Conservation (phyloP, 35 echinoderm and acorn worm genomes). For the Ophiothrix spiculata region DNA sequence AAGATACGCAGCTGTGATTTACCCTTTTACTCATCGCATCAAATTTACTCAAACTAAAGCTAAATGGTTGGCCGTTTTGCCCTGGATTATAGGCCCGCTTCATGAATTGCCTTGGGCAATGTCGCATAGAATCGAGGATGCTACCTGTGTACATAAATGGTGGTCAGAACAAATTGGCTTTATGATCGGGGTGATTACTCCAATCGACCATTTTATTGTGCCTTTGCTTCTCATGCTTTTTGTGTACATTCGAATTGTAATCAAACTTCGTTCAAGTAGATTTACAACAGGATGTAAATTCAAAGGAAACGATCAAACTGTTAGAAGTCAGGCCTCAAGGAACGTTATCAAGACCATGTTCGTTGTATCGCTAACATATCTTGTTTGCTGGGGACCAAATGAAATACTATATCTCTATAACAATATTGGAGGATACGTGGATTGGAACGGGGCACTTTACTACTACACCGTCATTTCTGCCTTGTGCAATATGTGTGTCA, state of each 20-base stretch:
- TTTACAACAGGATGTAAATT: not conserved
- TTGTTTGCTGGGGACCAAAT: constrained; percentile 85
- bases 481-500: constrained; percentile 64
- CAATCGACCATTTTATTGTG: constrained; percentile 75
- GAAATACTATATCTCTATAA: constrained; percentile 67
- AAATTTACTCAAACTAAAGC: constrained; percentile 55
- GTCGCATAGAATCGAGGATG: constrained; percentile 22
- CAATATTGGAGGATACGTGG: constrained; percentile 56
- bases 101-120: constrained; percentile 76
- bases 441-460: constrained; percentile 55
- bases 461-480: constrained; percentile 52
- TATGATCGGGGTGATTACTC: constrained; percentile 44
- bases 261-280: constrained; percentile 32
- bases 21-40: constrained; percentile 72
- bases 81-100: constrained; percentile 65
- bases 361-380: constrained; percentile 65
- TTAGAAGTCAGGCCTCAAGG: constrained; percentile 33
- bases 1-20: constrained; percentile 80
- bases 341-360: constrained; percentile 77
- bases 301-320: not conserved
- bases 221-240: constrained; percentile 79
- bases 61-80: constrained; percentile 45
- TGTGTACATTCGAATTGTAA: constrained; percentile 77
- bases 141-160: not conserved
- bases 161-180: not conserved